These are phyloP conservation scores for Trinorchestia longiramus DNA, from an alignment of 1,140 invertebrate species.

Conservation along the genomic window DNA sequence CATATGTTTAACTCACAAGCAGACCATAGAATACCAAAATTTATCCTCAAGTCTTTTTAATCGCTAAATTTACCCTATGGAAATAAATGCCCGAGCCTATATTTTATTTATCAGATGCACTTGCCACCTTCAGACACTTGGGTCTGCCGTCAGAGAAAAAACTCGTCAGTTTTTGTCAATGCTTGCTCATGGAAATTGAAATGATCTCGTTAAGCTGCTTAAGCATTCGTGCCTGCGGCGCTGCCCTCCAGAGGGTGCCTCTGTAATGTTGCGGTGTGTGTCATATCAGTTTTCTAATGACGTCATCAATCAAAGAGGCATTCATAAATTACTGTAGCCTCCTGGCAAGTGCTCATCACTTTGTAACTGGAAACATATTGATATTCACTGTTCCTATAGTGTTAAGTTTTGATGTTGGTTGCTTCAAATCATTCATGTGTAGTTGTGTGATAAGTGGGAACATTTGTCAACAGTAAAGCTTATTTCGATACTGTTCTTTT, in stretches of 20 bases:
- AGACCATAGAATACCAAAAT: no score
- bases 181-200: background rate
- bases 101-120: background rate
- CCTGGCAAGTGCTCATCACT: background rate
- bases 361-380: background rate
- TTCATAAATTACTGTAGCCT: conserved; percentile 32
- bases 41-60: no score
- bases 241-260: background rate
- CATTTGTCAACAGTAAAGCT: no score
- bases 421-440: background rate
- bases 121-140: background rate
- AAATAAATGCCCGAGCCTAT: background rate
- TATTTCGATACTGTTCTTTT: no score
- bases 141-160: background rate
- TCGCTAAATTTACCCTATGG: background rate
- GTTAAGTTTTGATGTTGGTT: background rate
- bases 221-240: conserved; percentile 13
- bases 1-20: no score
- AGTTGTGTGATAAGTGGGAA: no score
- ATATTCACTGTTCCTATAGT: background rate
- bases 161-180: background rate
- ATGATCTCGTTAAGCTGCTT: conserved; percentile 26
- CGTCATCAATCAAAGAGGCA: conserved; percentile 26
- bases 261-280: background rate
- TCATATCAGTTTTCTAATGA: conserved; percentile 43